These are phyloP conservation scores for Pogonocherus hispidulus DNA, from an alignment of 2,888 invertebrate genomes.

Conservation along the genomic window DNA sequence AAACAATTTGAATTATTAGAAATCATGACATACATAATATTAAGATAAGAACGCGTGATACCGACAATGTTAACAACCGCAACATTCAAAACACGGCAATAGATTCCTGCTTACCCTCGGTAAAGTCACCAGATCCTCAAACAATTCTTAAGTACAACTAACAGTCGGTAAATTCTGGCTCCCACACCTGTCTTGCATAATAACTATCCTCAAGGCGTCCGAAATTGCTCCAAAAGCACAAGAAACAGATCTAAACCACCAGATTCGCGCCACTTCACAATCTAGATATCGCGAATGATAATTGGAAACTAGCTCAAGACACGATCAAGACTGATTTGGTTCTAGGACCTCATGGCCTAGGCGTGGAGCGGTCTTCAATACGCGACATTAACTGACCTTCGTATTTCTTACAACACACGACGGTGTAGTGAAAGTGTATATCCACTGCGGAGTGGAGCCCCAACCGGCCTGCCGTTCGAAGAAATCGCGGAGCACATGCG, in stretches of 20 bases:
- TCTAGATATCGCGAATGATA: slow-evolving; percentile 9
- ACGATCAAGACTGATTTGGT: slow-evolving; percentile 1
- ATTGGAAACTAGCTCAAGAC: neutral
- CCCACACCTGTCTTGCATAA: slow-evolving; percentile 6
- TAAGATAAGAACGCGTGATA: neutral
- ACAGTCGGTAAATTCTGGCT: neutral
- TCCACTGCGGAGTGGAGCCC: neutral
- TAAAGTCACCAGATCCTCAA: neutral
- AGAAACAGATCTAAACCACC: neutral
- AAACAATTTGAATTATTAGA: neutral
- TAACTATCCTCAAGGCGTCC: neutral
- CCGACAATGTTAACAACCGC: neutral
- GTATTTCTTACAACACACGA: slow-evolving; percentile 24
- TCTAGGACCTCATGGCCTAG: slow-evolving; percentile 20
- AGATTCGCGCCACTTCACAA: neutral
- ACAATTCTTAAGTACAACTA: slow-evolving; percentile 7
- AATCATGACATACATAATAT: neutral
- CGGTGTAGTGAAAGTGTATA: slow-evolving; percentile 30
- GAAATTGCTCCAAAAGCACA: neutral
- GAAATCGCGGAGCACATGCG: neutral
- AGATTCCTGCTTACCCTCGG: neutral
- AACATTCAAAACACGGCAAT: neutral
- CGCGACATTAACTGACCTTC: slow-evolving; percentile 34
- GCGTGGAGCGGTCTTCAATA: slow-evolving; percentile 18
- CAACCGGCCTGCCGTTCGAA: neutral